Evolutionary conservation across 2,888 invertebrate genomes (phyloP), one percentile per base, ranked within the genome.

Genomic region (Deladenus siricidicola): DNA sequence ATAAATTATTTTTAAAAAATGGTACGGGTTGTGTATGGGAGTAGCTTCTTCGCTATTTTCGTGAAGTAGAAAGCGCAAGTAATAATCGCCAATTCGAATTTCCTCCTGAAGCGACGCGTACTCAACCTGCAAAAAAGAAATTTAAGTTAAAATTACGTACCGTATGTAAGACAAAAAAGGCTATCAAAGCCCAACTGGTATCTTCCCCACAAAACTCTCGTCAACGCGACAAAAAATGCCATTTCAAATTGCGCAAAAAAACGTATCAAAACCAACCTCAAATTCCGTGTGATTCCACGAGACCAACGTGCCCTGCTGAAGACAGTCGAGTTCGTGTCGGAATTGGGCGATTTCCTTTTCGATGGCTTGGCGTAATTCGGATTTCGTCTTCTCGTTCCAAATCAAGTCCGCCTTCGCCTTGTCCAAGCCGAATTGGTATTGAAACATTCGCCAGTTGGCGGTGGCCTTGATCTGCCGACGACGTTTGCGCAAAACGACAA

Each of bases 211-310:
- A n/a, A n/a, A n/a, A n/a, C 42, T 17, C 42, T 42, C 14, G 14
- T 42, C 14, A 42, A 17, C 14, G n/a, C n/a, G n/a, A n/a, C n/a
- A n/a, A n/a, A n/a, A n/a, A n/a, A n/a, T n/a, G n/a, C n/a, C 10
- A 47, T 19, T 47, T 8, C 48, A 19, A 47, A 10, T 14, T 47
- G 8, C 21, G 19, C 8, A 45, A 50, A 65, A 39, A 47, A 51
- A 34, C n/a, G n/a, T n/a, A 29, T 3, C 8, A 10, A 19, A 29
- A 26, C 34, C 19, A 21, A 83, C 83, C 83, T 93, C 90, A 79
- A 96, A 90, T 81, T 99, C 98, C 44, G 89, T 86, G 83, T 96
- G 91, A 83, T 99, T 99, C 98, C 98, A 99, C 0, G 93, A 89
- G 48, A 85, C 85, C n/a, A 80, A 73, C 3, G 73, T 62, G 0